Conservation (phyloP, 1,140 invertebrate genomes). For the Mylabris phalerata region DNA sequence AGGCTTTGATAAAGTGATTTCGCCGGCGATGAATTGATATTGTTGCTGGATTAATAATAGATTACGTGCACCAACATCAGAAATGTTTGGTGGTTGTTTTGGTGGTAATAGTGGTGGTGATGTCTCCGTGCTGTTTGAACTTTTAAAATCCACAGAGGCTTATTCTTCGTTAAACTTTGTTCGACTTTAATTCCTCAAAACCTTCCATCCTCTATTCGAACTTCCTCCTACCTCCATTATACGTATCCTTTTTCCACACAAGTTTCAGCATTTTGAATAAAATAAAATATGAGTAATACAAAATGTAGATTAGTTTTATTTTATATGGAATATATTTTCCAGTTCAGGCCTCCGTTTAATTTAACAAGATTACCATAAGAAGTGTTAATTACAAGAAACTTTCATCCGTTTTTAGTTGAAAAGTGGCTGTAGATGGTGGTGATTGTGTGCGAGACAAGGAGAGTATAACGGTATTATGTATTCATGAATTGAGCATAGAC, state of each 20-base stretch:
- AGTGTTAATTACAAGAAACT: conserved; percentile 36
- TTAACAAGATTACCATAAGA: conserved; percentile 37
- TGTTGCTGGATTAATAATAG: conserved; percentile 25
- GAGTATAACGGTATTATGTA: conserved; percentile 12
- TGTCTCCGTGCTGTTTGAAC: conserved; percentile 1
- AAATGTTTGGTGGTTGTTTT: not conserved
- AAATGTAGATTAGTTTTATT: conserved; percentile 33
- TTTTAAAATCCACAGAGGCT: conserved; percentile 21
- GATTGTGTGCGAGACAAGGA: not conserved
- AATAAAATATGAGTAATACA: conserved; percentile 29
- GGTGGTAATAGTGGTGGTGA: not conserved
- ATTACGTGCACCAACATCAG: conserved; percentile 17
- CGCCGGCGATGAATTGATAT: conserved; percentile 11
- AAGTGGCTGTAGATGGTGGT: not conserved
- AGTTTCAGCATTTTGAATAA: not conserved
- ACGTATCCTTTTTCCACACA: too few relatives aligned
- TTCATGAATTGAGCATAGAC: conserved; percentile 16
- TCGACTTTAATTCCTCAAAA: conserved; percentile 25
- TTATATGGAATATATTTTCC: conserved; percentile 25
- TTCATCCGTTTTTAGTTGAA: conserved; percentile 16
- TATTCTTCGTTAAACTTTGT: conserved; percentile 13
- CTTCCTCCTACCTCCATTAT: too few relatives aligned
- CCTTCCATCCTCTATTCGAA: not conserved
- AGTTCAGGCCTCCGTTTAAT: conserved; percentile 28
- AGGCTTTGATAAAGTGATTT: too few relatives aligned